These are phyloP conservation scores for Aldabrachelys gigantea DNA, from an alignment of 2,113 vertebrate species.

Conservation along the genomic window DNA sequence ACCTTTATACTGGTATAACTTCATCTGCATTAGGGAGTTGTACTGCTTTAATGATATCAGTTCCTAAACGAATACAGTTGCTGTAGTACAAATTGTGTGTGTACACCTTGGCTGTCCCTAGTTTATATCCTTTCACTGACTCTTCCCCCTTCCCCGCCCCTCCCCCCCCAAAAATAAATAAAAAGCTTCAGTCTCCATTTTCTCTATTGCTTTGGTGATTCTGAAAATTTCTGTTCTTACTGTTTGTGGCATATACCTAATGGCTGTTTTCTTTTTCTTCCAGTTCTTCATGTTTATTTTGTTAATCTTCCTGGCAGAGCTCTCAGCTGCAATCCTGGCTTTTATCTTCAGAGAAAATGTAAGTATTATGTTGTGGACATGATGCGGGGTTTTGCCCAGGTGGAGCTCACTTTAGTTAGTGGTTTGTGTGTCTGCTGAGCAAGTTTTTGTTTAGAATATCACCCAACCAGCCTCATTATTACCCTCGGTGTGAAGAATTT, in stretches of 20 bases:
- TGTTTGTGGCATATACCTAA: neutral
- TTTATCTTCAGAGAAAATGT: constrained; percentile 95
- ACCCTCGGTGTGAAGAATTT: neutral
- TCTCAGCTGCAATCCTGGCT: constrained; percentile 92
- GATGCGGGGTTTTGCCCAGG: neutral
- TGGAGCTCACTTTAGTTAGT: neutral
- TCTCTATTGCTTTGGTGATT: neutral
- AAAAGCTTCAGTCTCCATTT: neutral
- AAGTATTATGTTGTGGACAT: constrained; percentile 62
- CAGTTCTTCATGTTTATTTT: constrained; percentile 97
- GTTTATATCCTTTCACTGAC: neutral
- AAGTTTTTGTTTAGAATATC: neutral
- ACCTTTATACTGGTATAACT: neutral
- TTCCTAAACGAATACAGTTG: neutral
- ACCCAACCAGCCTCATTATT: neutral
- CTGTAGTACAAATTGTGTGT: neutral
- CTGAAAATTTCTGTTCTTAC: neutral
- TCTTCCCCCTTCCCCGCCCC: too few relatives aligned
- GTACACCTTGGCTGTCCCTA: neutral
- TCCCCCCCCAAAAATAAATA: too few relatives aligned
- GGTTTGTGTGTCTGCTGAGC: neutral
- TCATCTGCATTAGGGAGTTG: neutral
- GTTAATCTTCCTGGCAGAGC: constrained; percentile 93
- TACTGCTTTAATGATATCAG: neutral
- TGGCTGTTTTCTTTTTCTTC: neutral